Conservation (phyloP, 2,888 invertebrate species). For the Apodemia hepburni region DNA sequence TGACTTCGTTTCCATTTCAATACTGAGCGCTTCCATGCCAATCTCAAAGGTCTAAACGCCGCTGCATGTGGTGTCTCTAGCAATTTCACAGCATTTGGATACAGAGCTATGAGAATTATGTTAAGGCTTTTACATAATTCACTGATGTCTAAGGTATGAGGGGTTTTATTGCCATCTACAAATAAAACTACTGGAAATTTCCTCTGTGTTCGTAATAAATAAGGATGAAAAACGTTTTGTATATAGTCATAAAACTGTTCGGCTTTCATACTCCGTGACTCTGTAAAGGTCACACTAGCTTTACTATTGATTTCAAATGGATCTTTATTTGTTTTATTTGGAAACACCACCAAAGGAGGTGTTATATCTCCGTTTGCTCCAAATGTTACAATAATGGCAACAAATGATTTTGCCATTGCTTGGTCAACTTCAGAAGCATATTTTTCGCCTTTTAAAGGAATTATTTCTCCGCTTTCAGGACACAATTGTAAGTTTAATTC, state of each 20-base stretch:
- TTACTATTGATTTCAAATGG: background rate
- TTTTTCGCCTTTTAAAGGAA: conserved; percentile 7
- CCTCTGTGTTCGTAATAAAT: background rate
- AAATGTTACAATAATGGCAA: conserved; percentile 12
- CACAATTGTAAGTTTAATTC: conserved; percentile 12
- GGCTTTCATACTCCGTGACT: background rate
- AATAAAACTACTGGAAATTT: conserved; percentile 4
- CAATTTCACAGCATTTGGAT: conserved; percentile 4
- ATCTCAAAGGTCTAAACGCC: conserved; percentile 6
- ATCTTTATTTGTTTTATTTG: background rate
- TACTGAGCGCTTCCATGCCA: background rate
- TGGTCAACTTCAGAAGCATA: background rate
- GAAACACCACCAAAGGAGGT: conserved; percentile 13
- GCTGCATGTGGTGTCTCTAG: background rate
- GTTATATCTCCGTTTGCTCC: conserved; percentile 11
- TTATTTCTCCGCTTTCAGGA: conserved; percentile 12
- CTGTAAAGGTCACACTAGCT: background rate
- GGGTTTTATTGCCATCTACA: conserved; percentile 13
- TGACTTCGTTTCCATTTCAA: conserved; percentile 13
- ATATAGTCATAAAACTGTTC: conserved; percentile 16
- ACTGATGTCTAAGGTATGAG: conserved; percentile 1
- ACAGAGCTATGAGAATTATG: conserved; percentile 9
- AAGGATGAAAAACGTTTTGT: conserved; percentile 15
- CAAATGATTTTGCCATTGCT: background rate
- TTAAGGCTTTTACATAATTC: conserved; percentile 9